Evolutionary conservation across 2,888 invertebrate species (phyloP).

Genomic region (Hypercompe scribonia): DNA sequence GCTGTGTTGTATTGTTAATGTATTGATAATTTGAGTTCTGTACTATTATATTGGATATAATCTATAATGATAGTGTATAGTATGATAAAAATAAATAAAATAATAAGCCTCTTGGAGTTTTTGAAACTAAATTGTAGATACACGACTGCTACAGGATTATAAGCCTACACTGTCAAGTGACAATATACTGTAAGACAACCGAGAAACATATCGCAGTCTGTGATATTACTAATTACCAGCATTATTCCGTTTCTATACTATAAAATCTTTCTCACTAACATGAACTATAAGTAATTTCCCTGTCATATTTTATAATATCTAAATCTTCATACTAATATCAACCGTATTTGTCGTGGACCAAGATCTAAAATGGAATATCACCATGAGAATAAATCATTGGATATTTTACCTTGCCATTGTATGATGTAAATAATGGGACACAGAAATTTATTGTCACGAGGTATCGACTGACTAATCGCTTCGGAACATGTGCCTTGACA

Average conservation of each 20-base stretch:
- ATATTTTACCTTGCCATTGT: constrained; percentile 36
- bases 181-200: no score
- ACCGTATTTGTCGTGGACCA: neutral
- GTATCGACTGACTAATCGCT: constrained; percentile 52
- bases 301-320: neutral
- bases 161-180: no score
- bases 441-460: constrained; percentile 41
- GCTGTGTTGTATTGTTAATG: no score
- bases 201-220: no score
- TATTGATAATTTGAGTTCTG: no score
- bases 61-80: no score
- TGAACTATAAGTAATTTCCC: neutral
- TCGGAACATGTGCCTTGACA: constrained; percentile 51
- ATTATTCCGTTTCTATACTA: neutral
- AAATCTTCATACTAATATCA: neutral
- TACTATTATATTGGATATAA: no score
- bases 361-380: neutral
- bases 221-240: no score
- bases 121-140: no score
- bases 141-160: no score
- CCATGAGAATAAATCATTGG: constrained; percentile 24
- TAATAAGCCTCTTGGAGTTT: no score
- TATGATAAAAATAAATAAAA: no score
- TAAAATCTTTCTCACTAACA: neutral
- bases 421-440: constrained; percentile 50